Percentiles rank a stretch among this genome's conserved stretches.
Conservation (phyloP, 2,113 vertebrate genomes). For the Vidua chalybeata region DNA sequence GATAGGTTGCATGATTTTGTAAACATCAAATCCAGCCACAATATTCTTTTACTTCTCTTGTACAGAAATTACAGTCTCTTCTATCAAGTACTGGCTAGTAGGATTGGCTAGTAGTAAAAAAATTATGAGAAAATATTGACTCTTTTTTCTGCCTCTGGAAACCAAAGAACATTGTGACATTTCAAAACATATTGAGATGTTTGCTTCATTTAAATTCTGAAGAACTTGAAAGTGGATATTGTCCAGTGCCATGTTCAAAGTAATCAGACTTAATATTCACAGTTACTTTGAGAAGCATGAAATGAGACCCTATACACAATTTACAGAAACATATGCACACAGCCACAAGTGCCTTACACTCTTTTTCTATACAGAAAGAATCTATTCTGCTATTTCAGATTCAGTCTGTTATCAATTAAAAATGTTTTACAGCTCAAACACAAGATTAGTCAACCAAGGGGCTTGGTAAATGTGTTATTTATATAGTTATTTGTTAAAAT, state of each 20-base stretch:
- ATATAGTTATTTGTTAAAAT: slow-evolving; percentile 64
- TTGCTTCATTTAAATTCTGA: not conserved
- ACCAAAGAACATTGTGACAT: not conserved
- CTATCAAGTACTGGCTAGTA: not conserved
- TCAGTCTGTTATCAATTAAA: slow-evolving; percentile 47
- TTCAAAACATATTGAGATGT: not conserved
- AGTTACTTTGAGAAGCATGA: not conserved
- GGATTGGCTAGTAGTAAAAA: not conserved
- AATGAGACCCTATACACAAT: not conserved
- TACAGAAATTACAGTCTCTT: not conserved
- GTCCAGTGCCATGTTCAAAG: not conserved
- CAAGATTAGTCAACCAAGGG: slow-evolving; percentile 25
- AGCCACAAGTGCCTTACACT: not conserved
- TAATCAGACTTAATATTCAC: not conserved
- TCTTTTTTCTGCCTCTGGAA: not conserved
- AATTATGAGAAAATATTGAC: not conserved
- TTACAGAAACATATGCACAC: not conserved
- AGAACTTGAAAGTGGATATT: not conserved
- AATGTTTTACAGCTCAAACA: slow-evolving; percentile 46
- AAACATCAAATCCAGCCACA: not conserved
- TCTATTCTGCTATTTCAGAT: slow-evolving; percentile 11
- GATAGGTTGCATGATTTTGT: not conserved
- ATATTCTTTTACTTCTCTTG: not conserved
- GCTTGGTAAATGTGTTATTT: slow-evolving; percentile 49
- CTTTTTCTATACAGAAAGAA: not conserved